Evolutionary conservation across 2,888 invertebrate species (phyloP), one percentile per base, ranked within the genome.

Genomic region (Antheraea assamensis): DNA sequence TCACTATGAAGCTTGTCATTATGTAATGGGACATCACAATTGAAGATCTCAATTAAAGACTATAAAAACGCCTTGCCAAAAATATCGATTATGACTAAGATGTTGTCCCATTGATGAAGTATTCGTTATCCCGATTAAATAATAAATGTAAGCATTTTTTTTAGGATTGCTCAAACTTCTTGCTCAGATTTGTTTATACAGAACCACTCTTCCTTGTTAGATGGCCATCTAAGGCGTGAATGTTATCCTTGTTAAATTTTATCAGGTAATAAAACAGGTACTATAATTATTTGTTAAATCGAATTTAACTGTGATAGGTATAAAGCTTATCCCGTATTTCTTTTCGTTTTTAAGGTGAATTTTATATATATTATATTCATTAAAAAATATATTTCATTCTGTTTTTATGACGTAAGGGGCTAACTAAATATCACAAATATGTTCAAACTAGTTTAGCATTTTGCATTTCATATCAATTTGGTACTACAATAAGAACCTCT

Each of bases 51-150:
- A 89, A 84, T 78, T 81, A 84, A 87, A 92, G 90, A 92, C 90
- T 92, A 89, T 84, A 84, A 85, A 87, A 64, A 64, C 30, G 86
- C 88, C 93, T 93, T 94, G 93, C 93, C 94, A 93, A 93, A 93
- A 91, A 90, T 77, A 73, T 78, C 49, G 74, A 72, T 64, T 61
- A 64, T 49, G 30, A 73, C 68, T 68, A 35, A 66, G 35, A 35
- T 35, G 3, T 35, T 68, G 68, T 68, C 68, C 68, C 35, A 30
- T 72, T 66, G n/a, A 66, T 66, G n/a, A 66, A 52, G 58, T 66
- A 52, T 66, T 24, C 47, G 42, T 47, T 61, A 64, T 66, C n/a
- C 35, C 17, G 17, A 27, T 42, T 30, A 52, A 52, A 10, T 30
- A 24, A 61, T 13, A 30, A 64, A 30, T 42, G 42, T 70, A 42